These are phyloP conservation scores for Dendropsophus ebraccatus DNA, from an alignment of 2,113 vertebrate genomes.

Conservation along the genomic window DNA sequence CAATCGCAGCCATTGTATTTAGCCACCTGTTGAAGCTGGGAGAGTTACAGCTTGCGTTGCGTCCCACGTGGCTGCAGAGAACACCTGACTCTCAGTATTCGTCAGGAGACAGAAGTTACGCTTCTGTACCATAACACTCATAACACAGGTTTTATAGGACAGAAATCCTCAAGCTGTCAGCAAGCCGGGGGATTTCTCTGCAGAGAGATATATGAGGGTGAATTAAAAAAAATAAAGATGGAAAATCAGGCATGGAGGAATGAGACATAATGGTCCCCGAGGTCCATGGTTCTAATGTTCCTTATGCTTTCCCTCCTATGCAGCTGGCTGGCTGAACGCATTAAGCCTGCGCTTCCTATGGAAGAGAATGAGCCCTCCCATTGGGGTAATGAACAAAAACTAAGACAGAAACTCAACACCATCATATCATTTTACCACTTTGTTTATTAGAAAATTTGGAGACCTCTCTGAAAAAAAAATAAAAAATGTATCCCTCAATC, in stretches of 20 bases:
- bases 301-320: conserved; percentile 46
- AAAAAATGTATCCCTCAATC: conserved; percentile 3
- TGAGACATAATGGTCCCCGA: conserved; percentile 57
- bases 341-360: conserved; percentile 60
- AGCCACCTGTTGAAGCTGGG: conserved; percentile 47
- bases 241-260: conserved; percentile 52
- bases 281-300: conserved; percentile 34
- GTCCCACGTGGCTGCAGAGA: conserved; percentile 46
- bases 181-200: conserved; percentile 41
- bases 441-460: conserved; percentile 60
- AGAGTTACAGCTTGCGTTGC: conserved; percentile 40
- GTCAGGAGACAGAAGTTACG: conserved; percentile 50
- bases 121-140: conserved; percentile 55
- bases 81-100: conserved; percentile 51
- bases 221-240: conserved; percentile 52
- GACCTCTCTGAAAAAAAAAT: conserved; percentile 31
- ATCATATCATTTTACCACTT: conserved; percentile 65
- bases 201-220: conserved; percentile 45
- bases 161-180: conserved; percentile 56
- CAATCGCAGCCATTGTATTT: conserved; percentile 27
- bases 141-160: conserved; percentile 56
- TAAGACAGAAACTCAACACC: conserved; percentile 65
- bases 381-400: conserved; percentile 59
- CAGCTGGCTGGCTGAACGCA: conserved; percentile 59
- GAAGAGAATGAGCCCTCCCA: conserved; percentile 60